Base-by-base conservation (phyloP, 2,888 invertebrate genomes). In the Drosophila affinis region DNA sequence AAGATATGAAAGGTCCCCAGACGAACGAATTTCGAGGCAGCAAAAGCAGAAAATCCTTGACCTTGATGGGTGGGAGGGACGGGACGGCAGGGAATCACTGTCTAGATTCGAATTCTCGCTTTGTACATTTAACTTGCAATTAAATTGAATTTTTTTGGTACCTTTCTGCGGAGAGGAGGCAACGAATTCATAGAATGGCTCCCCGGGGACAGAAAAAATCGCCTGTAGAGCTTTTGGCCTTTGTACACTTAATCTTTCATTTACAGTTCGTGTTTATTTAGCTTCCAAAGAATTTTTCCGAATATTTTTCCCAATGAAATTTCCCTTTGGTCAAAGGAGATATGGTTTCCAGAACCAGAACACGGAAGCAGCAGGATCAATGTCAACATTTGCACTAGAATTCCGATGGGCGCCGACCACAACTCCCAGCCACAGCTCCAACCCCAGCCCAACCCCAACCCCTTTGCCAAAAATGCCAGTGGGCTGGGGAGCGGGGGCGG, bases 1-100 rank as follows among this genome's bases (percentile, higher is more conserved):
- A 57, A 75, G 63, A 76, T 75, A 70, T 70, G 62, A 71, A 77
- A 74, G 72, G 48, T 53, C 63, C 49, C 49, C 62, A 65, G 65
- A 71, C 61, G 57, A 72, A 67, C 61, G 57, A 72, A 67, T 64
- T 60, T 49, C 72, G 46, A 61, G 60, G 21, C 56, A 14, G 54
- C 45, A 49, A 56, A 51, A 55, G 54, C 34, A 34, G 27, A 52
- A 57, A 57, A 49, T 12, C 18, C 17, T 21, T 48, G 58, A 49
- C 68, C 69, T 69, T 69, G 29, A 52, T 39, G n/a, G n/a, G 39
- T 7, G 39, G 39, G 0, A 39, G 39, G 14, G 14, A 21, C 21
- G 21, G 21, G 21, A 21, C 3, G 21, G 21, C 21, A 3, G 39
- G 7, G 14, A 46, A 54, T 44, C 7, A 39, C 39, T 48, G 17